Percentiles rank a stretch among this genome's conserved stretches.
Conservation (phyloP, 2,797 vertebrate genomes). For the Nothura maculosa region DNA sequence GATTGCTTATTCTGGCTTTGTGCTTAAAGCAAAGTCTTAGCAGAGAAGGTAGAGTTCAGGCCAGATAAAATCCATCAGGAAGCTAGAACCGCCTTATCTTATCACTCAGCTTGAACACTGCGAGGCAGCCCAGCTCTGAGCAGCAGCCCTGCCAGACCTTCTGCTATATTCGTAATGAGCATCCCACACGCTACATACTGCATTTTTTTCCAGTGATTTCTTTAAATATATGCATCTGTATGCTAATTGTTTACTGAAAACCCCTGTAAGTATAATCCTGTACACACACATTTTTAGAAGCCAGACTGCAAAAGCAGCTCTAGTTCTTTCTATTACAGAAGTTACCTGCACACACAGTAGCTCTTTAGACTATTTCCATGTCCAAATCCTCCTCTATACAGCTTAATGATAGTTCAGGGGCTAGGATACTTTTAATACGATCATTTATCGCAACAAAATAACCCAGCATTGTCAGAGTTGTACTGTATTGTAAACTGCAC, state of each 20-base stretch:
- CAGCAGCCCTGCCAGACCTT: background rate
- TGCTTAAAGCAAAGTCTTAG: conserved; percentile 7
- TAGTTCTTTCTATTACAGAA: background rate
- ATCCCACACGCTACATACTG: background rate
- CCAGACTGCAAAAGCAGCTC: background rate
- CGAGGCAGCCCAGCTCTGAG: background rate
- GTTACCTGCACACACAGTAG: background rate
- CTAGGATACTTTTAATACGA: background rate
- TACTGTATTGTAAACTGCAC: background rate
- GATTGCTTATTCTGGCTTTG: conserved; percentile 12
- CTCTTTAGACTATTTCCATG: background rate
- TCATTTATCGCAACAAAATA: background rate
- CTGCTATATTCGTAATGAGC: background rate
- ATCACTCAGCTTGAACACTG: conserved; percentile 11
- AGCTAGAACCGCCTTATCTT: conserved; percentile 50
- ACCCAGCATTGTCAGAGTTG: background rate
- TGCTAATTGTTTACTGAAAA: background rate
- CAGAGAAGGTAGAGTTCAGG: background rate
- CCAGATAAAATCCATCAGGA: conserved; percentile 49
- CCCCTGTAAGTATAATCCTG: background rate
- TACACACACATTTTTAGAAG: background rate
- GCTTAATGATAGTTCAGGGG: background rate
- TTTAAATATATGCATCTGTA: background rate
- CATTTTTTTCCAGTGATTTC: background rate
- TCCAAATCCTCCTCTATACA: background rate